phyloP scores from a whole-genome alignment of 2,797 vertebrate species.

The Paedocypris micromegethes region DNA sequence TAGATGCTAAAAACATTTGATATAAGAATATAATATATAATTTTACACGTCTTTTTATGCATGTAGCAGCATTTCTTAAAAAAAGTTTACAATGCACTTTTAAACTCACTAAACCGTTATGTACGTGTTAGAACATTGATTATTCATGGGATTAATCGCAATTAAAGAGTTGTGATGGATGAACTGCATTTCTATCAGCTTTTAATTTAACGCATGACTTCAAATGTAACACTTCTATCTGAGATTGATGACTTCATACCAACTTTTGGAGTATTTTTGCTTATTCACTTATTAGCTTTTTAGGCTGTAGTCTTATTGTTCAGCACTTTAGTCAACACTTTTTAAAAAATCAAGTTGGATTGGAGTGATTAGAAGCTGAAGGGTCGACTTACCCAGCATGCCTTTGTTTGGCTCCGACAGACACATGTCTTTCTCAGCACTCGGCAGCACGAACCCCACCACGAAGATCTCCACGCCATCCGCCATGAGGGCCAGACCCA shows the following conservation, averaged over 20 bases:
- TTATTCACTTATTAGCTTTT: neutral
- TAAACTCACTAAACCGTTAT: too few species aligned
- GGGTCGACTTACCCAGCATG: constrained; percentile 91
- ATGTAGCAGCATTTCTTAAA: too few species aligned
- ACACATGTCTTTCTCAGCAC: constrained; percentile 97
- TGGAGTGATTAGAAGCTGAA: neutral
- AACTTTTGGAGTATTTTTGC: neutral
- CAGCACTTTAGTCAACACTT: neutral
- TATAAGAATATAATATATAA: too few species aligned
- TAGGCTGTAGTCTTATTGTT: neutral
- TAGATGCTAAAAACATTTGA: too few species aligned
- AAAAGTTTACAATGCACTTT: too few species aligned
- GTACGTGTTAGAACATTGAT: too few species aligned
- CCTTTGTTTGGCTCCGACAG: constrained; percentile 95
- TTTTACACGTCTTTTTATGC: too few species aligned
- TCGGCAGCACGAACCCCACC: constrained; percentile 93
- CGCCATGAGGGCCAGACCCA: constrained; percentile 93
- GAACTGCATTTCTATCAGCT: too few species aligned
- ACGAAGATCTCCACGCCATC: constrained; percentile 96
- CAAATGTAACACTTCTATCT: neutral
- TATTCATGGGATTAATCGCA: too few species aligned
- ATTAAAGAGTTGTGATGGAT: too few species aligned
- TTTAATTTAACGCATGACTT: too few species aligned
- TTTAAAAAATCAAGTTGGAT: neutral
- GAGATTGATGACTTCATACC: neutral